Base-by-base conservation (phyloP, 2,113 vertebrate genomes). In the Rhipidura dahli region DNA sequence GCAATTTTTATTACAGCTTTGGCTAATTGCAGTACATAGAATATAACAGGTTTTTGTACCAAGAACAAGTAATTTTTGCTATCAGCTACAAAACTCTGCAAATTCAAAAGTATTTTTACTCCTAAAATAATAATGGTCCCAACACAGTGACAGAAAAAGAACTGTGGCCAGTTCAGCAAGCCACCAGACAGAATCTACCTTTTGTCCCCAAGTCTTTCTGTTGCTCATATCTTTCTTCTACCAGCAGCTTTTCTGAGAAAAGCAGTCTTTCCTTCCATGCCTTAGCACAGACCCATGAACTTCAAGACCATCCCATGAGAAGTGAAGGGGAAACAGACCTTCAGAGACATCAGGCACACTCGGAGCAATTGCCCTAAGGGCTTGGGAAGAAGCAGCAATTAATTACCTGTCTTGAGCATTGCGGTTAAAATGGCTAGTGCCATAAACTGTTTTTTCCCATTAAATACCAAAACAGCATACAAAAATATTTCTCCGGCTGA, bases 1-100 rank as follows among this genome's bases (percentile, higher is more conserved):
- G 57, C 30, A 76, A 35, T 83, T 96, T 96, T 97, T 97, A 97
- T 96, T 97, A 92, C 9, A n/a, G 22, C 85, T 69, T 92, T 87
- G 77, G 77, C 60, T 95, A 94, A 70, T 56, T 22, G 70, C 50
- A 96, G 45, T 95, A 97, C 83, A 94, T 71, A 56, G 76, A 87
- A 73, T 57, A 89, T 54, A 92, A 75, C 14, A 87, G 27, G 33
- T 16, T 76, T 92, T 54, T 94, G 64, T 93, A 95, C 42, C 64
- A 79, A 93, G 42, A 91, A 40, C 19, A 83, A 95, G 83, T 79
- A 8, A 66, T 53, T 95, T 91, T 80, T 89, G 39, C 66, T 71
- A 80, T 44, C 61, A 88, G 42, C 71, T 95, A 81, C 27, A 84
- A 95, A 96, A 53, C 35, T 73, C 51, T 90, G 57, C 66, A 87